phyloP scores from a whole-genome alignment of 2,888 invertebrate genomes.

The Pseudolycoriella hygida region DNA sequence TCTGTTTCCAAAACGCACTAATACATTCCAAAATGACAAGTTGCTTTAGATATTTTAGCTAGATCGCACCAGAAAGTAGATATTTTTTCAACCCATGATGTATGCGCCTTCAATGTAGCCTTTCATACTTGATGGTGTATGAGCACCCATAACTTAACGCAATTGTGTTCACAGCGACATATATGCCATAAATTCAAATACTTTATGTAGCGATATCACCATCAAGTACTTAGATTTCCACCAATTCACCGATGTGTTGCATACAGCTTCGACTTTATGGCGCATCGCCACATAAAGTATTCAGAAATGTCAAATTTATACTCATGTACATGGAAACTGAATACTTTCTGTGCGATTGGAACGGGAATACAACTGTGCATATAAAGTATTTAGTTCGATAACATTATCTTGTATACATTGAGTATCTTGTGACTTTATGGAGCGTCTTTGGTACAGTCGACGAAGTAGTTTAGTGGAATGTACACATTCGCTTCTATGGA shows the following conservation, averaged over 20 bases:
- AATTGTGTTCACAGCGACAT: background rate
- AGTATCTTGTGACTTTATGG: constrained; percentile 17
- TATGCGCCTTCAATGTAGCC: background rate
- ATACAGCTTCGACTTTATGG: background rate
- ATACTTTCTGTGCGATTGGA: constrained; percentile 24
- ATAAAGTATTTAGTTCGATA: constrained; percentile 13
- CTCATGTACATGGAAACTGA: constrained; percentile 16
- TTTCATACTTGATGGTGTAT: constrained; percentile 3
- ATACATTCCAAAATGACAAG: constrained; percentile 12
- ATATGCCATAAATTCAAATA: constrained; percentile 7
- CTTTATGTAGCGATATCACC: constrained; percentile 12
- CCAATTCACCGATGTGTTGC: background rate
- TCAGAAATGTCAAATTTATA: constrained; percentile 25
- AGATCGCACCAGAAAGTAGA: background rate
- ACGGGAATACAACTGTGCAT: constrained; percentile 22
- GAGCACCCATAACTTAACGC: background rate
- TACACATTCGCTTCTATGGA: background rate
- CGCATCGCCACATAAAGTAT: constrained; percentile 22
- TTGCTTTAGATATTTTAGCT: constrained; percentile 13
- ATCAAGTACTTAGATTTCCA: constrained; percentile 16
- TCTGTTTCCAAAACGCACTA: constrained; percentile 4
- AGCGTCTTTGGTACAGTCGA: constrained; percentile 19
- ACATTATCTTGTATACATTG: constrained; percentile 7
- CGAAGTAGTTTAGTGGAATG: constrained; percentile 2
- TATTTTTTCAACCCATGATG: background rate